Evolutionary conservation across 1,140 invertebrate species (phyloP).

Genomic region (Calliopsis andreniformis): DNA sequence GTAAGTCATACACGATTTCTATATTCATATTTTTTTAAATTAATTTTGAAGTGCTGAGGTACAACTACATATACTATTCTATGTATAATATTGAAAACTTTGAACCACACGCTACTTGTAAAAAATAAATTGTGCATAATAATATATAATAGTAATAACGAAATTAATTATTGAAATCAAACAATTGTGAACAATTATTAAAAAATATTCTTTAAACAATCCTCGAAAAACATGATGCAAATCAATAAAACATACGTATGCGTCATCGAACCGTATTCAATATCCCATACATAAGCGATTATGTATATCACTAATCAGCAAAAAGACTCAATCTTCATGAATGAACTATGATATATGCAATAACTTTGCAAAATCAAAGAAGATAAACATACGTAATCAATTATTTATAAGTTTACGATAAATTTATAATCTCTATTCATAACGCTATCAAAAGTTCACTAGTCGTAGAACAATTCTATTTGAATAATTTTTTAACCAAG

Average conservation of each 20-base stretch:
- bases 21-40: too few relatives aligned
- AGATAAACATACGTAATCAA: not conserved
- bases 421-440: not conserved
- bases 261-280: too few relatives aligned
- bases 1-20: slow-evolving; percentile 36
- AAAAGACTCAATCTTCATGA: slow-evolving; percentile 5
- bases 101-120: too few relatives aligned
- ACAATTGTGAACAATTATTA: not conserved
- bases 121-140: too few relatives aligned
- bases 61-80: too few relatives aligned
- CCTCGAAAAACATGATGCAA: not conserved
- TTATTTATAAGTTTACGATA: not conserved
- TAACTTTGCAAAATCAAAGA: not conserved
- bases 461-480: too few relatives aligned
- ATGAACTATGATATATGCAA: slow-evolving; percentile 14
- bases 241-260: not conserved
- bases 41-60: too few relatives aligned
- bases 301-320: not conserved
- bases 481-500: too few relatives aligned
- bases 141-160: too few relatives aligned
- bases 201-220: not conserved
- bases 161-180: not conserved
- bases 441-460: too few relatives aligned
- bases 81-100: too few relatives aligned
- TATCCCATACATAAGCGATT: slow-evolving; percentile 13